phyloP scores from a whole-genome alignment of 2,113 vertebrate genomes.

The Myrmecobius fasciatus region DNA sequence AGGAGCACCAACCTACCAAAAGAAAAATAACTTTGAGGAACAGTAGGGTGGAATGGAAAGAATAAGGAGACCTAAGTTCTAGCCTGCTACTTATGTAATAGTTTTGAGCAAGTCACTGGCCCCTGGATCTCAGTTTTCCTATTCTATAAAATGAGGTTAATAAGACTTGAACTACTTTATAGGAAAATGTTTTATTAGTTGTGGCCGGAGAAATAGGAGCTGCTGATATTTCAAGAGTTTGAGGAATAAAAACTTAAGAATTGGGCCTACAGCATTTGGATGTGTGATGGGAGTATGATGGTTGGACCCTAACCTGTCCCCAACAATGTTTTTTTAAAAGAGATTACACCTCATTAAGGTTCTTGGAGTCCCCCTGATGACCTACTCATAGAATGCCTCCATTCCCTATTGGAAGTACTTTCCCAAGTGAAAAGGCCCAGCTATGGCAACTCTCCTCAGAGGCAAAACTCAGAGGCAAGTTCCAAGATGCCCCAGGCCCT shows the following conservation, averaged over 20 bases:
- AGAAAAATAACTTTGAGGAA: neutral
- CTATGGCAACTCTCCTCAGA: neutral
- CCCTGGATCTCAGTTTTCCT: neutral
- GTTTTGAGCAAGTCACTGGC: neutral
- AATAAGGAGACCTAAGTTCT: neutral
- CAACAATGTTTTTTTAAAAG: neutral
- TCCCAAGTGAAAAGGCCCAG: neutral
- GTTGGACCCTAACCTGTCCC: neutral
- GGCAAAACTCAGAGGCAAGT: no score
- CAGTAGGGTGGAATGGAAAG: neutral
- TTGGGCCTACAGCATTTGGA: neutral
- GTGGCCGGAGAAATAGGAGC: neutral
- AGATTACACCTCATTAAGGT: neutral
- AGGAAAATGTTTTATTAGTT: neutral
- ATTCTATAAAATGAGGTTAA: neutral
- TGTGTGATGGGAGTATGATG: neutral
- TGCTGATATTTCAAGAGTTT: neutral
- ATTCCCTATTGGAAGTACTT: neutral
- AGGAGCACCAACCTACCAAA: constrained; percentile 32
- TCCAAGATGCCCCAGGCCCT: neutral
- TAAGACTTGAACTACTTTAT: neutral
- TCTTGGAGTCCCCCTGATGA: neutral
- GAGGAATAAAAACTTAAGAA: neutral
- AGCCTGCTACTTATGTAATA: neutral
- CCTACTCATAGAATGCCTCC: neutral